Evolutionary conservation across 2,797 vertebrate genomes (phyloP).

Genomic region (Champsocephalus gunnari): DNA sequence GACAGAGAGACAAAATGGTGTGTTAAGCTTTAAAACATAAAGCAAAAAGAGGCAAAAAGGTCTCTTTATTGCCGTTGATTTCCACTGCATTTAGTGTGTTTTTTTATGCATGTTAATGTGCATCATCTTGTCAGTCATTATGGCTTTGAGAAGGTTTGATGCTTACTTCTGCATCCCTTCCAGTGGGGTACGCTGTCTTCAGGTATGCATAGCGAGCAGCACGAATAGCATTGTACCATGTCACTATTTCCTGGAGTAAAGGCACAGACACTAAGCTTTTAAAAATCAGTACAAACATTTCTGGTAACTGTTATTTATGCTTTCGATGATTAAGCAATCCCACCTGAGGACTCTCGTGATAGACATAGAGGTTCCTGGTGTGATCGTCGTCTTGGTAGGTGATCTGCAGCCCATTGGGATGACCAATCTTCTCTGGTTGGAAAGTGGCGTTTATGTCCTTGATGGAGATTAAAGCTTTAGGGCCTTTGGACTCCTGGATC

Average conservation of each 20-base stretch:
- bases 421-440: constrained; percentile 91
- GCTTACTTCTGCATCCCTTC: constrained; percentile 88
- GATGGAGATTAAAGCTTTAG: constrained; percentile 89
- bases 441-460: constrained; percentile 92
- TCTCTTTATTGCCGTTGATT: background rate
- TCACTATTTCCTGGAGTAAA: constrained; percentile 90
- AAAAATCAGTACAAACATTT: background rate
- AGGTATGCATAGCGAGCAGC: constrained; percentile 91
- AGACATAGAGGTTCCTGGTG: constrained; percentile 91
- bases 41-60: background rate
- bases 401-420: constrained; percentile 91
- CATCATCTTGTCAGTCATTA: background rate
- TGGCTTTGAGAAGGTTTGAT: background rate
- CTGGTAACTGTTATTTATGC: background rate
- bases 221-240: constrained; percentile 94
- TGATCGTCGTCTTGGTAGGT: constrained; percentile 84
- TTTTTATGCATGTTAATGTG: background rate
- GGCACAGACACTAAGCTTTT: constrained; percentile 28
- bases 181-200: constrained; percentile 88
- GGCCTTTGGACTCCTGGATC: constrained; percentile 85
- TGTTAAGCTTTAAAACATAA: constrained; percentile 2
- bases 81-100: background rate
- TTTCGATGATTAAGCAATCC: constrained; percentile 15
- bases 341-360: constrained; percentile 91
- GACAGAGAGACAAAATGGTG: constrained; percentile 29